Evolutionary conservation across 2,888 invertebrate genomes (phyloP).

Genomic region (Flexamia atlantica): DNA sequence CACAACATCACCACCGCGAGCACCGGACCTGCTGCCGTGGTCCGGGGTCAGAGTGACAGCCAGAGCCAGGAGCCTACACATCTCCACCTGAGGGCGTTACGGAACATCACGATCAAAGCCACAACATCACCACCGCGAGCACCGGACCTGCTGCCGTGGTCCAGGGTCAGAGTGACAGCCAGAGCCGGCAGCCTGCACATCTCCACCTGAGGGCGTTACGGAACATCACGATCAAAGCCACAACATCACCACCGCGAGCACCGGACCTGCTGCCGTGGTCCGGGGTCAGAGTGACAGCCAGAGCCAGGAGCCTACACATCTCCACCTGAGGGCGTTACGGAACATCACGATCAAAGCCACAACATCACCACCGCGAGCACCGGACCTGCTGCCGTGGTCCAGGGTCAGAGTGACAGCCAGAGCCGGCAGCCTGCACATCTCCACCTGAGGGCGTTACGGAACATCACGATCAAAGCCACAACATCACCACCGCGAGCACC

Average conservation of each 20-base stretch:
- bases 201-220: slow-evolving; percentile 80
- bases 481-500: slow-evolving; percentile 74
- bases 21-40: slow-evolving; percentile 64
- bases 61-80: slow-evolving; percentile 89
- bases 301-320: slow-evolving; percentile 90
- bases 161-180: slow-evolving; percentile 70
- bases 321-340: too few relatives aligned
- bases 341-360: too few relatives aligned
- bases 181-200: slow-evolving; percentile 90
- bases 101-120: slow-evolving; percentile 81
- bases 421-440: too few relatives aligned
- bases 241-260: slow-evolving; percentile 76
- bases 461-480: too few relatives aligned
- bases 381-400: too few relatives aligned
- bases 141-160: slow-evolving; percentile 66
- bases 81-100: slow-evolving; percentile 81
- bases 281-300: slow-evolving; percentile 70
- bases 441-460: too few relatives aligned
- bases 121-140: slow-evolving; percentile 77
- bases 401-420: too few relatives aligned
- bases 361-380: too few relatives aligned
- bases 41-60: slow-evolving; percentile 70
- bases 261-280: slow-evolving; percentile 67
- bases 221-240: slow-evolving; percentile 85
- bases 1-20: slow-evolving; percentile 78